Conservation (phyloP, 2,888 invertebrate species). For the Adelognathus sp. region DNA sequence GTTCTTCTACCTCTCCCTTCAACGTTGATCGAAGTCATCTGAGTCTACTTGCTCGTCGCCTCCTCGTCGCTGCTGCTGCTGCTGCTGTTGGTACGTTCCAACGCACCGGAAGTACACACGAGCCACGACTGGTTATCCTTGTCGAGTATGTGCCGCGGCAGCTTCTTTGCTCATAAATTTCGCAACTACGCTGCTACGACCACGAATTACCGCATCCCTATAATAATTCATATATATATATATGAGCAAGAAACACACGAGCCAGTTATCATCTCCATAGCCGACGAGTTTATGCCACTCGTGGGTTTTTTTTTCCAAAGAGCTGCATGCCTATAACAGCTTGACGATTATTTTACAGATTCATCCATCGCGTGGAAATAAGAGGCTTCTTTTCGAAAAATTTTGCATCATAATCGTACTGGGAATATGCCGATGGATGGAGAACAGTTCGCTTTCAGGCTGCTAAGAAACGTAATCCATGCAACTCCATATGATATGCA, state of each 20-base stretch:
- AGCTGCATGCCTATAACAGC: too few relatives aligned
- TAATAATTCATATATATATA: slow-evolving; percentile 36
- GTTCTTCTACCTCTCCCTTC: not conserved
- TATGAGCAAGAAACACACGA: not conserved
- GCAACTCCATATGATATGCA: too few relatives aligned
- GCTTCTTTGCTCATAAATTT: slow-evolving; percentile 6
- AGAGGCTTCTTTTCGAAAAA: too few relatives aligned
- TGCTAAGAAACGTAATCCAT: too few relatives aligned
- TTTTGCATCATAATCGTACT: too few relatives aligned
- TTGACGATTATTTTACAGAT: too few relatives aligned
- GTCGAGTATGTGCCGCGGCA: slow-evolving; percentile 29
- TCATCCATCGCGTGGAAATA: not conserved
- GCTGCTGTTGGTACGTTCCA: not conserved
- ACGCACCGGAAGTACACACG: slow-evolving; percentile 40
- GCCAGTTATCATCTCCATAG: not conserved
- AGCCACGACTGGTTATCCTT: slow-evolving; percentile 49
- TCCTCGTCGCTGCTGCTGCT: not conserved
- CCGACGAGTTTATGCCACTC: not conserved
- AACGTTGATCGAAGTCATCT: slow-evolving; percentile 16
- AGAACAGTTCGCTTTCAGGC: too few relatives aligned
- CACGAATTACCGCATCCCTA: slow-evolving; percentile 31
- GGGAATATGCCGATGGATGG: too few relatives aligned
- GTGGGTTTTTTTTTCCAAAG: not conserved
- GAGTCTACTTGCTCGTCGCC: slow-evolving; percentile 23
- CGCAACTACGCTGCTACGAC: slow-evolving; percentile 20